Evolutionary conservation across 2,797 vertebrate genomes (phyloP).

Genomic region (Hypotaenidia okinawae): DNA sequence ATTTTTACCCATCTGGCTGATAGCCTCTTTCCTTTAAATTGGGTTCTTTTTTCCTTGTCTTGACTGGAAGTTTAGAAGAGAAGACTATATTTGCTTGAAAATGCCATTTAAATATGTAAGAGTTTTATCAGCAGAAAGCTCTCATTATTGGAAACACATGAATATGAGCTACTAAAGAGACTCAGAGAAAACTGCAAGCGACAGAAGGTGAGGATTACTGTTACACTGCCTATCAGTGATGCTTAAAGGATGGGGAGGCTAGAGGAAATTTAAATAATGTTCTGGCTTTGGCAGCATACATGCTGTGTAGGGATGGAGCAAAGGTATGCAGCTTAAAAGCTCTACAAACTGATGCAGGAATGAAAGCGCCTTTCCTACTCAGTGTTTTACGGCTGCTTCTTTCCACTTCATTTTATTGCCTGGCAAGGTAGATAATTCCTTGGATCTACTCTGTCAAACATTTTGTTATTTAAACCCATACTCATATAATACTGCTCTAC

Average conservation of each 20-base stretch:
- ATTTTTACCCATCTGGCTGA: slow-evolving; percentile 1
- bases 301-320: slow-evolving; percentile 10
- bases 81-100: neutral
- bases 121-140: slow-evolving; percentile 54
- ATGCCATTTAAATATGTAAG: slow-evolving; percentile 30
- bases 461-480: slow-evolving; percentile 19
- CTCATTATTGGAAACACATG: slow-evolving; percentile 25
- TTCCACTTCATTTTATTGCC: slow-evolving; percentile 22
- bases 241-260: slow-evolving; percentile 26
- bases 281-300: slow-evolving; percentile 21
- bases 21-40: slow-evolving; percentile 20
- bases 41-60: neutral
- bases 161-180: slow-evolving; percentile 15
- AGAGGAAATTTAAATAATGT: slow-evolving; percentile 43
- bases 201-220: slow-evolving; percentile 25
- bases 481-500: neutral
- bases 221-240: slow-evolving; percentile 5
- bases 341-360: neutral
- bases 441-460: neutral
- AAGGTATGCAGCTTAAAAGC: slow-evolving; percentile 33
- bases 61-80: slow-evolving; percentile 16
- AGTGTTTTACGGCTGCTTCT: neutral
- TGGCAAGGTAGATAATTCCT: slow-evolving; percentile 13
- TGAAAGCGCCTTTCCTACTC: neutral
- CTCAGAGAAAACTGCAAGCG: neutral